Percentiles rank a stretch among this genome's conserved stretches.
Conservation (phyloP, 1,140 invertebrate species). For the Tetranychus urticae region DNA sequence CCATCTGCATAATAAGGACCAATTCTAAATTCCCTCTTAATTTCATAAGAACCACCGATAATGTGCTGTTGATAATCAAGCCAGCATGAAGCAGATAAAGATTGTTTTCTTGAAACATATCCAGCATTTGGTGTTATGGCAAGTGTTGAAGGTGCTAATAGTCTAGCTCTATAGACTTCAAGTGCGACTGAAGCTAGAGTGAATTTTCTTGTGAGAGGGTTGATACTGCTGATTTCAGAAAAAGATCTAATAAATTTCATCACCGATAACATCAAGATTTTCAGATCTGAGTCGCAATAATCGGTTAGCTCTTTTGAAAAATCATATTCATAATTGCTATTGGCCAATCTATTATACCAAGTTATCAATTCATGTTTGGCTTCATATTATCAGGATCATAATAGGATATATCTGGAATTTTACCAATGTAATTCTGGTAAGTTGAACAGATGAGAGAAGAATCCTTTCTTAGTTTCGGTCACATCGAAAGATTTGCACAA, state of each 20-base stretch:
- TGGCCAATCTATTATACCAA: too few species aligned
- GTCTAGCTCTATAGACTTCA: not conserved
- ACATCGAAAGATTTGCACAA: not conserved
- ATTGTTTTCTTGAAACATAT: not conserved
- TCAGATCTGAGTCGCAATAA: not conserved
- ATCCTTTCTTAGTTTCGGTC: not conserved
- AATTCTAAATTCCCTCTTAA: too few species aligned
- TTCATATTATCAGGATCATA: not conserved
- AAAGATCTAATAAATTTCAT: not conserved
- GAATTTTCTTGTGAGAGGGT: too few species aligned
- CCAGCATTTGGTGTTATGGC: not conserved
- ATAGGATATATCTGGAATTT: not conserved
- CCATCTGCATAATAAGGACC: too few species aligned
- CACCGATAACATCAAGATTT: not conserved
- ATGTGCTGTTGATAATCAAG: too few species aligned
- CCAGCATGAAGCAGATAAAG: not conserved
- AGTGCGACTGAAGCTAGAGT: too few species aligned
- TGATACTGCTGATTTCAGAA: too few species aligned
- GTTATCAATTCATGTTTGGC: too few species aligned
- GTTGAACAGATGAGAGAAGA: not conserved
- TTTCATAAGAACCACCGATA: too few species aligned
- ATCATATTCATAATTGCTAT: not conserved
- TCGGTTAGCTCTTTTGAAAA: not conserved
- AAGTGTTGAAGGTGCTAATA: not conserved
- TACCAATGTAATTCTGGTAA: not conserved